A percentile compares a stretch with the other conserved stretches of the same genome.
These are phyloP conservation scores for Crypturellus tataupa DNA, from an alignment of 2,797 vertebrate species.

Conservation along the genomic window DNA sequence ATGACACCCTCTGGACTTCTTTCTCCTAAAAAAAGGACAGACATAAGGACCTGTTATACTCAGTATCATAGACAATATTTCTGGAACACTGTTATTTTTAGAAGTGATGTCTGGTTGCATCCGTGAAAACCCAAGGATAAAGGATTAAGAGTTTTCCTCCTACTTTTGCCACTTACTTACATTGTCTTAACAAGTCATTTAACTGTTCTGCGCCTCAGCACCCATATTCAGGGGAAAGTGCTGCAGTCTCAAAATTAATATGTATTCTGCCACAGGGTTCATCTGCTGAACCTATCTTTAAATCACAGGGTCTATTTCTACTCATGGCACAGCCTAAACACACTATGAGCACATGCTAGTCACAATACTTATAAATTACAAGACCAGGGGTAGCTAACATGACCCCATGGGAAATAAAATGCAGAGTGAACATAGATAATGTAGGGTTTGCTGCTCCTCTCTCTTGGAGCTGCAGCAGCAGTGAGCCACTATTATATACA, in stretches of 20 bases:
- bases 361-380: not conserved
- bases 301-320: not conserved
- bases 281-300: not conserved
- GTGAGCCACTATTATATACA: not conserved
- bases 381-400: not conserved
- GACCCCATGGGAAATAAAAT: rapidly evolving
- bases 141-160: not conserved
- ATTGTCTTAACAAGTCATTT: not conserved
- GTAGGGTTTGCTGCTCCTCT: not conserved
- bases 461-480: not conserved
- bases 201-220: not conserved
- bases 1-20: not conserved
- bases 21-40: not conserved
- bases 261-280: not conserved
- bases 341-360: not conserved
- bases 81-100: not conserved
- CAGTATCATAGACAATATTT: not conserved
- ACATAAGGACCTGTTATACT: not conserved
- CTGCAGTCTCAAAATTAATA: not conserved
- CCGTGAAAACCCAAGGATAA: not conserved
- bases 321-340: not conserved
- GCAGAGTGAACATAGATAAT: not conserved
- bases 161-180: not conserved
- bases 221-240: not conserved
- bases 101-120: not conserved